Evolutionary conservation across 2,113 vertebrate genomes (phyloP).

Genomic region (Sceloporus tristichus): DNA sequence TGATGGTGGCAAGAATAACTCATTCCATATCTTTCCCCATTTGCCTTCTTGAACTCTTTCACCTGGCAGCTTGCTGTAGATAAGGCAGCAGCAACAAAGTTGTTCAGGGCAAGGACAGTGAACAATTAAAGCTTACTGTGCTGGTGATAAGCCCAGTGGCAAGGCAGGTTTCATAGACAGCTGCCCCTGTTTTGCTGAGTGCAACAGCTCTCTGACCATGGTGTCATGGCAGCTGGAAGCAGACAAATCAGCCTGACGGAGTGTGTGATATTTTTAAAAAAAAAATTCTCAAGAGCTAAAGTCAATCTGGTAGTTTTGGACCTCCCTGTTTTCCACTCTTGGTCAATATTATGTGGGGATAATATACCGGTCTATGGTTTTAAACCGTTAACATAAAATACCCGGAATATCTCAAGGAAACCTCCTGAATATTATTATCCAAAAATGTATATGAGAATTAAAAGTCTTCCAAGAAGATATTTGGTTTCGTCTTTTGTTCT

Average conservation of each 20-base stretch:
- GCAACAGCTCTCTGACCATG: constrained; percentile 43
- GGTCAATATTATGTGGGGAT: neutral
- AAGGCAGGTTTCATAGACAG: constrained; percentile 48
- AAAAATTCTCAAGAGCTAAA: constrained; percentile 39
- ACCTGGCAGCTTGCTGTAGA: constrained; percentile 51
- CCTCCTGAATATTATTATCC: no score
- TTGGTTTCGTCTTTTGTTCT: no score
- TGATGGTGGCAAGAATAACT: constrained; percentile 36
- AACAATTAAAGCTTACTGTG: constrained; percentile 64
- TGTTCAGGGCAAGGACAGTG: constrained; percentile 34
- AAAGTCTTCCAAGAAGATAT: neutral
- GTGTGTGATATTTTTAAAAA: neutral
- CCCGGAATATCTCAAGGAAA: neutral
- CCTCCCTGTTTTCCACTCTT: constrained; percentile 38
- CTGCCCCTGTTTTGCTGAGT: constrained; percentile 53
- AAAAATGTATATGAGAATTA: neutral
- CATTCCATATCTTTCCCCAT: neutral
- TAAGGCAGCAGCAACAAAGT: constrained; percentile 60
- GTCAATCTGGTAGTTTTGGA: constrained; percentile 57
- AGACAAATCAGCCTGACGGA: constrained; percentile 18
- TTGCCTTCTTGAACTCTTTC: constrained; percentile 65
- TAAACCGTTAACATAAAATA: neutral
- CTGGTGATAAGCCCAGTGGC: constrained; percentile 57
- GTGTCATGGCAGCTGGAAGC: neutral
- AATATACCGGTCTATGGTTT: neutral